phyloP scores from a whole-genome alignment of 2,113 vertebrate genomes.

The Cyanistes caeruleus region DNA sequence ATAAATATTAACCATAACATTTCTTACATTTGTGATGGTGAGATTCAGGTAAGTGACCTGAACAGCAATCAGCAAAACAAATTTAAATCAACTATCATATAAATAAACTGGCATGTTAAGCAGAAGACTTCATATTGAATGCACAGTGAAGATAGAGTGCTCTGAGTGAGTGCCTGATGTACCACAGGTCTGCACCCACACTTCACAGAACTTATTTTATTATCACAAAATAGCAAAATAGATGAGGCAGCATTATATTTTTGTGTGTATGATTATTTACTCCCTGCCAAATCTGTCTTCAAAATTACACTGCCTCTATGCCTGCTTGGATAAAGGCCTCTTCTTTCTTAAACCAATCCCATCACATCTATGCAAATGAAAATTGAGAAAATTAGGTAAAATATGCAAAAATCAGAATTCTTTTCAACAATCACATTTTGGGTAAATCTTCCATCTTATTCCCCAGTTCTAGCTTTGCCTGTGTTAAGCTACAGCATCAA shows the following conservation, averaged over 20 bases:
- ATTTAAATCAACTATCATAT: not conserved
- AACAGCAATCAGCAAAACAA: not conserved
- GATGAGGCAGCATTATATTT: not conserved
- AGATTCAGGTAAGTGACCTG: not conserved
- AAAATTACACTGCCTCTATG: not conserved
- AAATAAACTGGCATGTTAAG: not conserved
- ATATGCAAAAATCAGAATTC: not conserved
- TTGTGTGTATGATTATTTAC: not conserved
- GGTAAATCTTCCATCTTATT: not conserved
- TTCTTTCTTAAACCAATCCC: not conserved
- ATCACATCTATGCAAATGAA: not conserved
- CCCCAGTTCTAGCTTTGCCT: not conserved
- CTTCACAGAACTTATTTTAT: not conserved
- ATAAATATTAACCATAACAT: not conserved
- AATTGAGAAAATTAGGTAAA: not conserved
- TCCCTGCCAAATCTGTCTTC: not conserved
- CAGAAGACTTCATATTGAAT: not conserved
- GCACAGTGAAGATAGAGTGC: accelerated
- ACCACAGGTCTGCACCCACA: not conserved
- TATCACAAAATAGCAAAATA: not conserved
- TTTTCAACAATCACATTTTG: not conserved
- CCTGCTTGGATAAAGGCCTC: not conserved
- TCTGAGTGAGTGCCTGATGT: not conserved
- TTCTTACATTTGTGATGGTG: not conserved
- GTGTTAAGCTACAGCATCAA: not conserved